Evolutionary conservation across 2,797 vertebrate genomes (phyloP).

Genomic region (Perdix hodgsoniae): DNA sequence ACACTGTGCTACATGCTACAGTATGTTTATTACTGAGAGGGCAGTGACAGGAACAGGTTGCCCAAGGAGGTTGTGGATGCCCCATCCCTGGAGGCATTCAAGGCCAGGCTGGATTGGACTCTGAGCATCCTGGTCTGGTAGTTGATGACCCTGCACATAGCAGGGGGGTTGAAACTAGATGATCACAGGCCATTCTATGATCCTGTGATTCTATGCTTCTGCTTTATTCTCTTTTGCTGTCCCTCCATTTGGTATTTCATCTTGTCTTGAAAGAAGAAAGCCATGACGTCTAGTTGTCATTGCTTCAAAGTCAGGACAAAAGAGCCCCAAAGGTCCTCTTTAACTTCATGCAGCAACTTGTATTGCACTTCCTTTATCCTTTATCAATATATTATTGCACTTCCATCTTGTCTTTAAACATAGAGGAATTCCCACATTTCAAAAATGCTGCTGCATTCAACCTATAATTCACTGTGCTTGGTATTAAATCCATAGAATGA

Average conservation of each 20-base stretch:
- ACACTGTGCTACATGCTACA: background rate
- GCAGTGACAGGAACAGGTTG: no score
- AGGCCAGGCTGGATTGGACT: no score
- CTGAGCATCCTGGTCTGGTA: no score
- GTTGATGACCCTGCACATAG: no score
- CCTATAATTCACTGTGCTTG: background rate
- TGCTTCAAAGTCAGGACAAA: background rate
- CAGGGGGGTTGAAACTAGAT: no score
- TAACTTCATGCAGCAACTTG: background rate
- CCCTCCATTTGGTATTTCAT: background rate
- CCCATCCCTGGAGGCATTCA: no score
- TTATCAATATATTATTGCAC: no score
- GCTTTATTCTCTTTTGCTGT: background rate
- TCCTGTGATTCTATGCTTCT: background rate
- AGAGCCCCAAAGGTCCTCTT: background rate
- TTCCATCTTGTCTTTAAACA: background rate
- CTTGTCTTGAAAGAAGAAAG: background rate
- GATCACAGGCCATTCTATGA: no score
- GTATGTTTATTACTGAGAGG: no score
- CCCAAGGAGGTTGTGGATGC: no score
- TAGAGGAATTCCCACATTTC: background rate
- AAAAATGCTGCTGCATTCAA: background rate
- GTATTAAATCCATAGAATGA: background rate
- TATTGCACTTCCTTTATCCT: background rate
- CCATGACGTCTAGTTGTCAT: background rate